phyloP scores from a whole-genome alignment of 2,113 vertebrate genomes.

The Okapia johnstoni region DNA sequence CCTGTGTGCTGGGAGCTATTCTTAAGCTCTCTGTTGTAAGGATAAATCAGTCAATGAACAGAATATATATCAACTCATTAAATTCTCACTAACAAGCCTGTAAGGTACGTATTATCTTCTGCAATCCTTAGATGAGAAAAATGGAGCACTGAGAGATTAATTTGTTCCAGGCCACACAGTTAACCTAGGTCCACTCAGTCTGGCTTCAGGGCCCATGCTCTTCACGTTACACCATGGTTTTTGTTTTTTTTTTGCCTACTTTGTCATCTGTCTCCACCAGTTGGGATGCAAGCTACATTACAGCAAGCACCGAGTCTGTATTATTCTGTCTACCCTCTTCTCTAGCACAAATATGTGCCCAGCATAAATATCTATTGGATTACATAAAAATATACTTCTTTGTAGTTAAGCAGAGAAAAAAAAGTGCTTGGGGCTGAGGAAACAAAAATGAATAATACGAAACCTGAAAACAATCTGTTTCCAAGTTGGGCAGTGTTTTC shows the following conservation, averaged over 20 bases:
- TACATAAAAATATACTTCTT: constrained; percentile 20
- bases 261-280: not conserved
- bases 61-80: not conserved
- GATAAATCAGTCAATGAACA: not conserved
- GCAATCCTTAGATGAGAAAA: not conserved
- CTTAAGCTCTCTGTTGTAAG: not conserved
- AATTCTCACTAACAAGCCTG: not conserved
- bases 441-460: not conserved
- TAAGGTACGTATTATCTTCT: not conserved
- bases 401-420: not conserved
- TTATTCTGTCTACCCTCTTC: not conserved
- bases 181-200: not conserved
- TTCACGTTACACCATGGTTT: not conserved
- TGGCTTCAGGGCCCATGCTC: not conserved
- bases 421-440: not conserved
- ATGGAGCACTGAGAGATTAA: not conserved
- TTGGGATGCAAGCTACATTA: not conserved
- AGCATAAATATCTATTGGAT: not conserved
- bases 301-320: not conserved
- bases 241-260: not conserved
- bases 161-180: not conserved
- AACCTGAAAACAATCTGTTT: not conserved
- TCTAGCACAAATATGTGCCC: not conserved
- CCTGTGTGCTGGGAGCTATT: not conserved
- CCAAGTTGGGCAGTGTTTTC: not conserved